These are phyloP conservation scores for Eupithecia subumbrata DNA, from an alignment of 2,888 invertebrate species.

Conservation along the genomic window DNA sequence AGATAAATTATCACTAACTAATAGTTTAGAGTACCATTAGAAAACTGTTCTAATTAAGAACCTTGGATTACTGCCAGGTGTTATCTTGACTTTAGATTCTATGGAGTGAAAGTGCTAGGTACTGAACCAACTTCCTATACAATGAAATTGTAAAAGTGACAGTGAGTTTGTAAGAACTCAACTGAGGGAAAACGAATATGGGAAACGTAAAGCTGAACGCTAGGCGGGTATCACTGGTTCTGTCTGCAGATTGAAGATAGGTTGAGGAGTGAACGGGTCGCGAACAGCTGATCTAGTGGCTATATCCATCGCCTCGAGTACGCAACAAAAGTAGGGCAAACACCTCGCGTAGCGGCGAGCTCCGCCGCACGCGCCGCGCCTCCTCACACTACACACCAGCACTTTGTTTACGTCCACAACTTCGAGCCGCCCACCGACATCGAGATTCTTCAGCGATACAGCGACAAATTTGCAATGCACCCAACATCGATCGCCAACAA, in stretches of 20 bases:
- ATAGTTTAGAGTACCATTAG: slow-evolving; percentile 38
- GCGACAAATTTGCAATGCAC: slow-evolving; percentile 66
- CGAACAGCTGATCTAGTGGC: slow-evolving; percentile 81
- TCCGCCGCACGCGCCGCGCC: slow-evolving; percentile 63
- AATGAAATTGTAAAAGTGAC: slow-evolving; percentile 37
- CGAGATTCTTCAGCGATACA: slow-evolving; percentile 70
- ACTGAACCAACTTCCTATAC: slow-evolving; percentile 57
- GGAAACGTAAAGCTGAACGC: slow-evolving; percentile 22
- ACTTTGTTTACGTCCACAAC: slow-evolving; percentile 74
- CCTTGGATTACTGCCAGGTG: slow-evolving; percentile 70
- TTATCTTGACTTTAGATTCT: slow-evolving; percentile 52
- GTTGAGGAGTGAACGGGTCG: slow-evolving; percentile 55
- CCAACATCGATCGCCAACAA: slow-evolving; percentile 64
- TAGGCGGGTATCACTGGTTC: slow-evolving; percentile 49
- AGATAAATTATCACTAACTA: slow-evolving; percentile 29
- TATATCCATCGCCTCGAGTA: slow-evolving; percentile 79
- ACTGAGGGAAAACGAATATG: slow-evolving; percentile 36
- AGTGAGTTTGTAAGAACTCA: slow-evolving; percentile 40
- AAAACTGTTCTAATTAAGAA: slow-evolving; percentile 69
- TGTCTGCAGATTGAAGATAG: slow-evolving; percentile 53
- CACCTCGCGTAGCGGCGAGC: slow-evolving; percentile 70
- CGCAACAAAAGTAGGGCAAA: slow-evolving; percentile 80
- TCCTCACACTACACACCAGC: slow-evolving; percentile 55
- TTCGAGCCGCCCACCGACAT: slow-evolving; percentile 57
- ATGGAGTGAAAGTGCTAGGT: slow-evolving; percentile 60